A percentile compares a stretch with the other conserved stretches of the same genome.
Conservation (phyloP, 2,113 vertebrate genomes). For the Scolopax mira region DNA sequence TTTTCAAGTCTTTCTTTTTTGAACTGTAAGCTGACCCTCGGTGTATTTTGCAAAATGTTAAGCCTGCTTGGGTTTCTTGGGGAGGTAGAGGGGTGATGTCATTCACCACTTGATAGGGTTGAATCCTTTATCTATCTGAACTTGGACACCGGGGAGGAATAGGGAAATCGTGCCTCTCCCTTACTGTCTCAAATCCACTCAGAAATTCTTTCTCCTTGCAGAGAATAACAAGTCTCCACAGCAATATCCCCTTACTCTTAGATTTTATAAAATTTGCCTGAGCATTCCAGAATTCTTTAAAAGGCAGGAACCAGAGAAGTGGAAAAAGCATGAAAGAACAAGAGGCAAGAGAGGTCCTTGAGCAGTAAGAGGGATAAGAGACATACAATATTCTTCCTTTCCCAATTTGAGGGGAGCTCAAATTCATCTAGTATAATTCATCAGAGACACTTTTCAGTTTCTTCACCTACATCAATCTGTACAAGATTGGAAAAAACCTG, state of each 20-base stretch:
- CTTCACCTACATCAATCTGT: background rate
- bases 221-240: background rate
- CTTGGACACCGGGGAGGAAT: background rate
- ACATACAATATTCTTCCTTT: background rate
- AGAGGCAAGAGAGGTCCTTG: background rate
- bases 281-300: background rate
- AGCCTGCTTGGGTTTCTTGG: background rate
- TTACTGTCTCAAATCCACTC: background rate
- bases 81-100: constrained; percentile 13
- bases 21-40: constrained; percentile 6
- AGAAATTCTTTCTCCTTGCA: background rate
- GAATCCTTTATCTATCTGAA: constrained; percentile 2
- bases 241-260: background rate
- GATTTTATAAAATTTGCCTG: background rate
- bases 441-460: background rate
- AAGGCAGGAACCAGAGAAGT: background rate
- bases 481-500: background rate
- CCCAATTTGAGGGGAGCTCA: background rate
- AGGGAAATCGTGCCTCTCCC: background rate
- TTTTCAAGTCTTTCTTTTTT: background rate
- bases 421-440: background rate
- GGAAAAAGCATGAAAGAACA: background rate
- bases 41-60: background rate
- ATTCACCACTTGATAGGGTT: constrained; percentile 3
- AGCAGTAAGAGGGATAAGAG: background rate